Base-by-base conservation (phyloP, 2,888 invertebrate genomes). In the Myathropa florea region DNA sequence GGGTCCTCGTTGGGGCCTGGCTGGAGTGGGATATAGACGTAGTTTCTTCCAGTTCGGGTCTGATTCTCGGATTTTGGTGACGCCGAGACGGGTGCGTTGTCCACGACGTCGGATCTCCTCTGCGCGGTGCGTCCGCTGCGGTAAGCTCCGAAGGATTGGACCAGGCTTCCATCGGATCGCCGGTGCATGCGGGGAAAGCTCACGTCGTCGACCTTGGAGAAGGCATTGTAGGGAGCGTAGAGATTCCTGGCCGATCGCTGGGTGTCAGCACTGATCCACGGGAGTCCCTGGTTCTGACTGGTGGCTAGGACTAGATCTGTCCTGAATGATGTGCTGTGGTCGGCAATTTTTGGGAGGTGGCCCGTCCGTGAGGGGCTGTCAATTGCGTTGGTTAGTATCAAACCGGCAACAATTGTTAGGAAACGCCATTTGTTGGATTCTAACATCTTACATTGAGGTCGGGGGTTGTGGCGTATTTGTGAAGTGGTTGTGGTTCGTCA, bases 371-470 rank as follows among this genome's bases (percentile, higher is more conserved):
- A 75, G 53, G 90, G 90, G 65, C 90, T 89, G 73, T 91, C 90
- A 89, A 89, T 90, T 72, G 90, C 89, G 86, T 89, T 89, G 71
- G 90, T 89, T 88, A 89, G 83, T 87, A 90, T 89, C 76, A 91
- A 88, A 89, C 90, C 90, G 89, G 90, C 90, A 88, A 91, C 88
- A 80, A 90, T 90, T 88, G 91, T 90, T 82, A 91, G 88, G 82
- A 91, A 89, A 89, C 89, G 90, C 91, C 91, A 91, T 91, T 90
- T 91, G 88, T 89, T 91, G 89, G 90, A 88, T 90, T 91, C 92
- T 92, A 93, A 91, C 93, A 93, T 93, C 88, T 92, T 93, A 92
- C 92, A 92, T 92, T 89, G 90, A 91, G 91, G 88, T 88, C 63
- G 26, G 53, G 63, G 73, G 55, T 24, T 28, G 24, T 65, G 55